Base-by-base conservation (phyloP, 2,888 invertebrate species). In the Caenorhabditis virilis region DNA sequence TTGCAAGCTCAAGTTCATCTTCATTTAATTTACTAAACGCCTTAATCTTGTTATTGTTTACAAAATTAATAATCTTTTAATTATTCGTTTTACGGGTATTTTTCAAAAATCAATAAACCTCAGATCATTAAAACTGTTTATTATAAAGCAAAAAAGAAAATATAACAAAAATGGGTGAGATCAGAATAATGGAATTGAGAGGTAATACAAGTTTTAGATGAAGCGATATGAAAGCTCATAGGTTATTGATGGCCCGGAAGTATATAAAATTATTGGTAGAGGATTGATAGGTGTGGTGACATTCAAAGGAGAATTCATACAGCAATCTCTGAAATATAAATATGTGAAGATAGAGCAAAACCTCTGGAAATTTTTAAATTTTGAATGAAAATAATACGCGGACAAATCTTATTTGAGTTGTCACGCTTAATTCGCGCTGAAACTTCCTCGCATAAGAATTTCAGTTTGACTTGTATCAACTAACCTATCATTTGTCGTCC, bases 401-500 rank as follows among this genome's bases (percentile, higher is more conserved):
- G n/a, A n/a, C n/a, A n/a, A n/a, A n/a, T n/a, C n/a, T n/a, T n/a
- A n/a, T n/a, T n/a, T n/a, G n/a, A n/a, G n/a, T n/a, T n/a, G n/a
- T n/a, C n/a, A n/a, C n/a, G n/a, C n/a, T n/a, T n/a, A n/a, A n/a
- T n/a, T n/a, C n/a, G n/a, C n/a, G n/a, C n/a, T n/a, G n/a, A n/a
- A n/a, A n/a, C n/a, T n/a, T n/a, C n/a, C n/a, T n/a, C n/a, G n/a
- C n/a, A n/a, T n/a, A n/a, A n/a, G n/a, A n/a, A n/a, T n/a, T n/a
- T n/a, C n/a, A n/a, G n/a, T n/a, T n/a, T n/a, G n/a, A n/a, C n/a
- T n/a, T n/a, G n/a, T n/a, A n/a, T n/a, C n/a, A n/a, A n/a, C n/a
- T n/a, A n/a, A n/a, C n/a, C n/a, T 27, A 26, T 66, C 66, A 36
- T 61, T 66, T 0, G 66, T 66, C 1, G 61, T 66, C 20, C 66